Evolutionary conservation across 1,140 invertebrate genomes (phyloP).

Genomic region (Triops longicaudatus): DNA sequence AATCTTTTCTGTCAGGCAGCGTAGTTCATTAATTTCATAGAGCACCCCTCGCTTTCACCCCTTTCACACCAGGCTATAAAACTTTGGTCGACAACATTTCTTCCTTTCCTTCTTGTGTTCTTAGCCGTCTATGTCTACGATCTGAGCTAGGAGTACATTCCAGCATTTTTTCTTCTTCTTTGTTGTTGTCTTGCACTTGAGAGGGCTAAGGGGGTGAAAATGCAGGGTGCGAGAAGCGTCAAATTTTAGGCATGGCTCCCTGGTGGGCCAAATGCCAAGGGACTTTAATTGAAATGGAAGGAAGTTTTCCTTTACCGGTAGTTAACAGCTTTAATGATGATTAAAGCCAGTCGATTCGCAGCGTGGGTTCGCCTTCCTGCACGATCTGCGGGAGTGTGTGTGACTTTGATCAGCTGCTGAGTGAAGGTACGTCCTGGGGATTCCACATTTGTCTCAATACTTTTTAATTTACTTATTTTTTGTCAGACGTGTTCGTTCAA

Average conservation of each 20-base stretch:
- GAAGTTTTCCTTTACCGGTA: background rate
- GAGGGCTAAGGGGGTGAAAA: background rate
- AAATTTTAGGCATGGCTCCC: background rate
- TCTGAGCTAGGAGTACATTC: no score
- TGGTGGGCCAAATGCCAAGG: background rate
- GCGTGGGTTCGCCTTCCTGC: background rate
- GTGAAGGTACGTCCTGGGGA: background rate
- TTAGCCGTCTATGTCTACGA: no score
- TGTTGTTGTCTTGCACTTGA: background rate
- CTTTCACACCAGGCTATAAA: no score
- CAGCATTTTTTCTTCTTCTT: background rate
- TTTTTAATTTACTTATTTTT: background rate
- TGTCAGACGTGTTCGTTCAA: background rate
- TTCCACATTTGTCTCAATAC: background rate
- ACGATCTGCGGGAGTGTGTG: background rate
- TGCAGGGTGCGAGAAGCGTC: background rate
- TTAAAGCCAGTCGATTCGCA: background rate
- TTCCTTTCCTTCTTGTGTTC: no score
- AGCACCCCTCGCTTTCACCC: background rate
- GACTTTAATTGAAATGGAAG: constrained; percentile 9
- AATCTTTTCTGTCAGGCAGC: no score
- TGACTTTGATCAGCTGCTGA: constrained; percentile 5
- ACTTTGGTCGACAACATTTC: no score
- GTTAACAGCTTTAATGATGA: constrained; percentile 12
- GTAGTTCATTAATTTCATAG: no score